A percentile compares a stretch with the other conserved stretches of the same genome.
phyloP scores from a whole-genome alignment of 2,797 vertebrate genomes.

The Sebastes minor region DNA sequence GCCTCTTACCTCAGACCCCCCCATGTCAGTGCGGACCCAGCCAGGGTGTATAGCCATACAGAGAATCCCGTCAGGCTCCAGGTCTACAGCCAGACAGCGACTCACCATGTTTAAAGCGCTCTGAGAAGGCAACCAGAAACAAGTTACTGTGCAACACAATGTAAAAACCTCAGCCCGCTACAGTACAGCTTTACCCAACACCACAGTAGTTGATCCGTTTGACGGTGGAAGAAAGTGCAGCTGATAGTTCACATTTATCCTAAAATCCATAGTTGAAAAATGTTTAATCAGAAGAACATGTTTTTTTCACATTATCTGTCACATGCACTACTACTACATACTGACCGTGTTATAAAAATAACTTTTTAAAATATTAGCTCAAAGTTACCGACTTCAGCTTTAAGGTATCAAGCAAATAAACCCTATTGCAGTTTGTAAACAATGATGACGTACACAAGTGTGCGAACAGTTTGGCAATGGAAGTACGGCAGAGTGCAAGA shows the following conservation, averaged over 20 bases:
- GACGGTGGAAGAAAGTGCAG: accelerated
- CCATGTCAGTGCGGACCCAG: conserved; percentile 87
- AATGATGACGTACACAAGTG: too few relatives aligned
- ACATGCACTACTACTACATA: too few relatives aligned
- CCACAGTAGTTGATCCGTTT: neutral
- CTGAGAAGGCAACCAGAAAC: conserved; percentile 49
- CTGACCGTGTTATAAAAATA: too few relatives aligned
- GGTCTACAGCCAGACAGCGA: conserved; percentile 80
- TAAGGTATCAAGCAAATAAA: too few relatives aligned
- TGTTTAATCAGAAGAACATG: neutral
- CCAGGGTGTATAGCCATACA: conserved; percentile 83
- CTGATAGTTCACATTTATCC: neutral
- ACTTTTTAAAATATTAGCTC: too few relatives aligned
- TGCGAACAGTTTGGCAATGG: too few relatives aligned
- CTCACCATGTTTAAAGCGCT: conserved; percentile 86
- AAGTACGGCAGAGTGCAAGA: too few relatives aligned
- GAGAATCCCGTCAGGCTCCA: conserved; percentile 83
- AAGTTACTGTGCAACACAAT: neutral
- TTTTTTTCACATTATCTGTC: too few relatives aligned
- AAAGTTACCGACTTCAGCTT: too few relatives aligned
- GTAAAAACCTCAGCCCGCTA: neutral
- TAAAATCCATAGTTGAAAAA: neutral
- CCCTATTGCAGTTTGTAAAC: too few relatives aligned
- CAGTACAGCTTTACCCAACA: neutral
- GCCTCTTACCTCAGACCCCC: conserved; percentile 77